Evolutionary conservation across 2,797 vertebrate genomes (phyloP).

Genomic region (Halcyon leucocephala): DNA sequence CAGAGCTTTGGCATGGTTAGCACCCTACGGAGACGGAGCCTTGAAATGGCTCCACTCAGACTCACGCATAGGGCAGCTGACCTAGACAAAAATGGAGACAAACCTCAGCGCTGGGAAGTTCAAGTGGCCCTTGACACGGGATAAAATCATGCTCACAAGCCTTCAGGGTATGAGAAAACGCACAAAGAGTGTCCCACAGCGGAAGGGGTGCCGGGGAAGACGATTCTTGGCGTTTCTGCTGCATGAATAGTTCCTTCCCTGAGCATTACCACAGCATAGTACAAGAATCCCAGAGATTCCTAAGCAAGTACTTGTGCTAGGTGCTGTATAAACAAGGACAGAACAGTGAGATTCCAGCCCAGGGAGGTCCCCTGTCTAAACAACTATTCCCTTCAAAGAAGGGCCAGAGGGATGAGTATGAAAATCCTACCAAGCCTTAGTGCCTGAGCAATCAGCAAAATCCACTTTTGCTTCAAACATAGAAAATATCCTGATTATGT

Average conservation of each 20-base stretch:
- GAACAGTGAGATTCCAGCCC: neutral
- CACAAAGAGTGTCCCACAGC: neutral
- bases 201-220: neutral
- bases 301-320: neutral
- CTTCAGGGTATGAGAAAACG: neutral
- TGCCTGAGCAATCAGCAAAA: neutral
- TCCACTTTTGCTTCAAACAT: neutral
- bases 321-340: neutral
- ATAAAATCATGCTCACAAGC: neutral
- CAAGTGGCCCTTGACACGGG: neutral
- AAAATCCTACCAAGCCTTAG: neutral
- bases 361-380: neutral
- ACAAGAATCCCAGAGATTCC: neutral
- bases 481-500: neutral
- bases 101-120: neutral
- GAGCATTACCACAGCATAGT: neutral
- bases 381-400: neutral
- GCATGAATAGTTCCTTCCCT: neutral
- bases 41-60: conserved; percentile 35
- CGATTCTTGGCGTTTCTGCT: neutral
- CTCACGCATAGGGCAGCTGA: neutral
- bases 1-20: conserved; percentile 27
- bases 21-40: neutral
- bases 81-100: neutral
- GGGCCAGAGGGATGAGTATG: neutral